Evolutionary conservation across 2,113 vertebrate species (phyloP), one percentile per base, ranked within the genome.

Genomic region (Tragelaphus buxtoni): DNA sequence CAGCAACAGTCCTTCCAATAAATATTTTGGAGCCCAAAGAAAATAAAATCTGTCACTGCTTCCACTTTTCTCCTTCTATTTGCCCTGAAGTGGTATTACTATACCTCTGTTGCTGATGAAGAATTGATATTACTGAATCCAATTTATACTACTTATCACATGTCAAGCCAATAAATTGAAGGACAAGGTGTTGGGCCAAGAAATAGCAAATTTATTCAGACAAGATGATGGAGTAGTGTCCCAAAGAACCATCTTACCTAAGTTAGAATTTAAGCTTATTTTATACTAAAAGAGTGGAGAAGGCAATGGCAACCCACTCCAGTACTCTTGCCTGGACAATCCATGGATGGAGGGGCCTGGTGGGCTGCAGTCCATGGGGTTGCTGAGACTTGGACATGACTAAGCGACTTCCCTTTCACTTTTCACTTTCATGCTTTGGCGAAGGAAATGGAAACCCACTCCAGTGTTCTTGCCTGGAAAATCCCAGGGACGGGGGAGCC

Each of bases 341-440:
- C 58, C 58, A 28, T 60, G 58, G 26, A 60, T 13, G 5, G 11
- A 28, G 58, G 58, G 12, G 58, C 58, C 26, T 60, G 26, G 58
- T 60, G 1, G 58, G 58, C 26, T 12, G 58, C 26, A 26, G 58
- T 28, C 26, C 58, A 28, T 60, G 58, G 10, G 58, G 26, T 60
- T 2, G 2, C 58, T 28, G 12, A 28, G 26, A 28, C 4, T 60
- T 26, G 28, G 58, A 60, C 2, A 12, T 0, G 0, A 28, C 26
- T 60, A 4, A 58, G 58, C 0, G 0, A 60, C 26, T 28, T 60
- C 58, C 2, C 58, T 60, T 60, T 60, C 4, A 60, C 58, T 60
- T 60, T 60, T 60, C 28, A 14, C 58, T 60, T 30, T 60, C 28
- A 13, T 60, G 5, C 12, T 3, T 30, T 60, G 12, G 26, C 30